Evolutionary conservation across 2,888 invertebrate species (phyloP).

Genomic region (Dasypogon diadema): DNA sequence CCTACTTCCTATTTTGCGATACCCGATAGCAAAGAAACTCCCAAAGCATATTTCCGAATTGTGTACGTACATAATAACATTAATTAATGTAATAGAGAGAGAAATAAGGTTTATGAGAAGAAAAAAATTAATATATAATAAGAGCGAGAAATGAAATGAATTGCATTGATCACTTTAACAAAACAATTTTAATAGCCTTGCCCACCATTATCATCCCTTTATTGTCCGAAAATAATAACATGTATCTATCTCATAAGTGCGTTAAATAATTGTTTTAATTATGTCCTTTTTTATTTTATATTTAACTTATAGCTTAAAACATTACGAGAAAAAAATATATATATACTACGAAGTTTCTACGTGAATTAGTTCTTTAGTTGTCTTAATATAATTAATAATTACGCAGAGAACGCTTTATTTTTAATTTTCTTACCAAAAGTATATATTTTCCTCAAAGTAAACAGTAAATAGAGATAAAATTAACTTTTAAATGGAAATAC

Average conservation of each 20-base stretch:
- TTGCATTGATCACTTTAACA: constrained; percentile 28
- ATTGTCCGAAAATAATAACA: constrained; percentile 25
- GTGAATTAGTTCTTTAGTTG: constrained; percentile 28
- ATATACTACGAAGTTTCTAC: constrained; percentile 26
- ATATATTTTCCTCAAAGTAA: constrained; percentile 10
- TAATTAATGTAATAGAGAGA: constrained; percentile 27
- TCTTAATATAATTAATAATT: constrained; percentile 26
- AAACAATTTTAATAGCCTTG: constrained; percentile 30
- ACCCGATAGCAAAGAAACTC: constrained; percentile 45
- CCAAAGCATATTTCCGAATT: constrained; percentile 46
- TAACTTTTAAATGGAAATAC: constrained; percentile 42
- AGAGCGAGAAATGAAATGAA: constrained; percentile 25
- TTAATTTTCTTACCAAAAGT: constrained; percentile 44
- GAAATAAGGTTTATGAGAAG: constrained; percentile 25
- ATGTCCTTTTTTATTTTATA: constrained; percentile 29
- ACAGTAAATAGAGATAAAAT: constrained; percentile 12
- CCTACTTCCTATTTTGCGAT: constrained; percentile 40
- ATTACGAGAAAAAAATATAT: constrained; percentile 18
- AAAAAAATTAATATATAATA: constrained; percentile 34
- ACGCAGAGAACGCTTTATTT: constrained; percentile 34
- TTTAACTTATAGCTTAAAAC: constrained; percentile 44
- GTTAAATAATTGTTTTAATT: constrained; percentile 12
- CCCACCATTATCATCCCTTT: constrained; percentile 42
- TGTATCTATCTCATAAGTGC: constrained; percentile 42
- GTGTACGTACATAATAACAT: constrained; percentile 27